Evolutionary conservation across 2,888 invertebrate genomes (phyloP).

Genomic region (Trilocha varians): DNA sequence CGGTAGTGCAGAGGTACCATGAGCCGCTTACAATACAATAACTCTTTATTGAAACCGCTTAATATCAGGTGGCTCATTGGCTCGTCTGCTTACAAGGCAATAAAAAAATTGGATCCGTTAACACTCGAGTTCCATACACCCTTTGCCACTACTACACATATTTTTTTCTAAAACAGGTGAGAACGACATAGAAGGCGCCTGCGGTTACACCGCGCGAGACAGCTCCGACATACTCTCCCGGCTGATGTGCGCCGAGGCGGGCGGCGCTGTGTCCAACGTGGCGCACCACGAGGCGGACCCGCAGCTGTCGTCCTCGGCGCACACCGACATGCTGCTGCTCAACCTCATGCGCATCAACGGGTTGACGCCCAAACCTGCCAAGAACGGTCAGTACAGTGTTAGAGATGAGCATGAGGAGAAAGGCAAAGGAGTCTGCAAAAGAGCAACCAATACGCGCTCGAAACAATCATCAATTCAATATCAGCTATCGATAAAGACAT

Average conservation of each 20-base stretch:
- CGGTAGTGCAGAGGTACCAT: too few species aligned
- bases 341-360: conserved; percentile 64
- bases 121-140: too few species aligned
- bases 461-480: too few species aligned
- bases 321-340: conserved; percentile 58
- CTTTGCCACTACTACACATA: conserved; percentile 8
- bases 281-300: conserved; percentile 35
- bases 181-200: conserved; percentile 54
- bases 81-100: too few species aligned
- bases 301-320: conserved; percentile 48
- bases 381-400: conserved; percentile 41
- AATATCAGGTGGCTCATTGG: too few species aligned
- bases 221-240: conserved; percentile 44
- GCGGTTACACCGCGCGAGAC: conserved; percentile 18
- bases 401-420: too few species aligned
- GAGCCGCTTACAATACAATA: too few species aligned
- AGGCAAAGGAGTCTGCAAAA: too few species aligned
- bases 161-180: conserved; percentile 37
- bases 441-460: too few species aligned
- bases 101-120: too few species aligned
- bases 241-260: conserved; percentile 40
- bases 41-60: too few species aligned
- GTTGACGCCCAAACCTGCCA: conserved; percentile 39
- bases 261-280: conserved; percentile 24
- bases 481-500: too few species aligned